A percentile compares a stretch with the other conserved stretches of the same genome.
Conservation (phyloP, 2,888 invertebrate genomes). For the Macropis europaea region DNA sequence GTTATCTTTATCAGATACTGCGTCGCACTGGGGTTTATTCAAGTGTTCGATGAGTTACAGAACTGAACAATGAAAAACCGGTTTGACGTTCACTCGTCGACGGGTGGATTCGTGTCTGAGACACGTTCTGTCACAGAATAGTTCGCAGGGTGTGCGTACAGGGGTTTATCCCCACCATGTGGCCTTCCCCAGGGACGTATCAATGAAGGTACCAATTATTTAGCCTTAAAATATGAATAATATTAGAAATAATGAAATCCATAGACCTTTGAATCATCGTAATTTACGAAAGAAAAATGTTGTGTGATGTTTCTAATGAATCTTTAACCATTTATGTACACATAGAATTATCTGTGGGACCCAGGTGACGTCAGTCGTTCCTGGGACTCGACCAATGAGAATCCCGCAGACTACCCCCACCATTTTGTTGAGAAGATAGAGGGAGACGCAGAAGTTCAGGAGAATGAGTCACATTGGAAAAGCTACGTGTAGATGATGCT, state of each 20-base stretch:
- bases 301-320: no score
- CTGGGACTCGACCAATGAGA: slow-evolving; percentile 26
- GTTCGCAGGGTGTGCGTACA: slow-evolving; percentile 44
- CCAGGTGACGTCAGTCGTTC: background rate
- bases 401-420: slow-evolving; percentile 9
- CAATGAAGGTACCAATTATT: background rate
- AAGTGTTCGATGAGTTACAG: background rate
- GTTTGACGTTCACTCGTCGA: slow-evolving; percentile 29
- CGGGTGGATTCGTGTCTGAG: slow-evolving; percentile 47
- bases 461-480: slow-evolving; percentile 36
- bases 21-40: background rate
- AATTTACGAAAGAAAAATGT: no score
- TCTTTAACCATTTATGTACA: no score
- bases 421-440: background rate
- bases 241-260: background rate
- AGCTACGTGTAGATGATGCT: background rate
- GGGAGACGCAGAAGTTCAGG: slow-evolving; percentile 11
- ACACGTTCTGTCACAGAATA: slow-evolving; percentile 43
- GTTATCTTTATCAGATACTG: background rate
- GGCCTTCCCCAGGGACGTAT: slow-evolving; percentile 17
- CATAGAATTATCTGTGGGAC: background rate
- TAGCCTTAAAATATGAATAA: no score
- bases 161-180: slow-evolving; percentile 32
- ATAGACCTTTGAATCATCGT: no score
- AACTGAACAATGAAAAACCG: slow-evolving; percentile 1